Evolutionary conservation across 2,888 invertebrate species (phyloP), one percentile per base, ranked within the genome.

Genomic region (Busseola fusca): DNA sequence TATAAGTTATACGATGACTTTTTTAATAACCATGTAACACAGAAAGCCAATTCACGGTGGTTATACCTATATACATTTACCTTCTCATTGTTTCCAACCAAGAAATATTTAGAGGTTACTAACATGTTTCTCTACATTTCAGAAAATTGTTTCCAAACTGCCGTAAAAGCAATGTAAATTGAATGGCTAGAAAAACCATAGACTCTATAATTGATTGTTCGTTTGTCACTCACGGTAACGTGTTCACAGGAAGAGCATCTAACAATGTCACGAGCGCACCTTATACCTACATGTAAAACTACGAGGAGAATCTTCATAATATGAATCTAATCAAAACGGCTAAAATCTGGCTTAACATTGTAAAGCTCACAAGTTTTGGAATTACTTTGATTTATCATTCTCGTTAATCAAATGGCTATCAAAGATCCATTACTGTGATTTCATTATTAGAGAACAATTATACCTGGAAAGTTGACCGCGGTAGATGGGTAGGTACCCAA

Each of bases 351-450:
- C 80, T 86, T 18, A 54, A 56, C 62, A 56, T 58, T 63, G 25
- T 37, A 68, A 50, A 69, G 52, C 60, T 52, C 80, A 81, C 77
- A 82, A 86, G 84, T 72, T 66, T 48, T 34, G 18, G 48, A 14
- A 62, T 16, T 80, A 64, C 78, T 90, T 88, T 90, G 89, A 91
- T 90, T 92, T 89, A 93, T 93, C 91, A 91, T 91, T 88, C 86
- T 88, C 83, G 88, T 90, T 91, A 89, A 91, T 92, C 91, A 90
- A 90, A 88, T 81, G 81, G 85, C 88, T 87, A 92, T 94, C 91
- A 92, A 89, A 92, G 91, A 89, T 88, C 84, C 89, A 93, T 93
- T 92, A 93, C 85, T 80, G 80, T 72, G 86, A 88, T 91, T 89
- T 89, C 84, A 89, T 91, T 91, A 89, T 91, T 84, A 70, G 83